Percentiles rank a stretch among this genome's conserved stretches.
phyloP scores from a whole-genome alignment of 2,797 vertebrate genomes.

The Phoeniculus purpureus region DNA sequence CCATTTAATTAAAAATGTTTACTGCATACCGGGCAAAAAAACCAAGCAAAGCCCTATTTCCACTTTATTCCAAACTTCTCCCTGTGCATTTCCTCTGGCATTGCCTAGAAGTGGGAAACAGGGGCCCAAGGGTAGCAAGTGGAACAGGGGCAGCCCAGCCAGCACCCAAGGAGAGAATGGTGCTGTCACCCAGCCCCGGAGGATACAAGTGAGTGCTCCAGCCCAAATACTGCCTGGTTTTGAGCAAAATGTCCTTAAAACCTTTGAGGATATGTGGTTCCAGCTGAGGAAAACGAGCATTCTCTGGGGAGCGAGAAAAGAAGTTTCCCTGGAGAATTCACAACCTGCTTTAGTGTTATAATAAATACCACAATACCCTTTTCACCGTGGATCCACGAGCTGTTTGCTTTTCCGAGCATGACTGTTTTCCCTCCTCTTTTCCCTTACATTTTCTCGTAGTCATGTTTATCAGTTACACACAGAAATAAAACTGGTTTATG shows the following conservation, averaged over 20 bases:
- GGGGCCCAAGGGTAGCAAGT: too few relatives aligned
- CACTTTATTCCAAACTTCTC: not conserved
- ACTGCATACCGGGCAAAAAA: not conserved
- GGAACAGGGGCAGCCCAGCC: not conserved
- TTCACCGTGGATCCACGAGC: not conserved
- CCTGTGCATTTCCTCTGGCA: not conserved
- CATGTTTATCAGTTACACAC: conserved; percentile 1
- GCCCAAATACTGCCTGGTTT: not conserved
- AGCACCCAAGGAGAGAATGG: not conserved
- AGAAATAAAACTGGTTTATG: conserved; percentile 36
- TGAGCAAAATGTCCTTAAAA: not conserved
- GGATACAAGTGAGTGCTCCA: not conserved
- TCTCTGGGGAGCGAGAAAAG: not conserved
- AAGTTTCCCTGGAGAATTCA: not conserved
- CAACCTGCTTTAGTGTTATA: not conserved
- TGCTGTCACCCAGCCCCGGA: not conserved
- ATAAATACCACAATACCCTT: not conserved
- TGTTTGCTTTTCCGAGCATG: conserved; percentile 2
- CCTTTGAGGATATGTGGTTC: not conserved
- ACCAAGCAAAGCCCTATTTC: not conserved
- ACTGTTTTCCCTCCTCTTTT: conserved; percentile 31
- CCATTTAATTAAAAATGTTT: not conserved
- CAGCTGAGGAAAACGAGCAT: not conserved
- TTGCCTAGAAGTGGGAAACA: not conserved
- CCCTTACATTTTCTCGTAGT: not conserved